Evolutionary conservation across 2,888 invertebrate genomes (phyloP).

Genomic region (Chouioia cunea): DNA sequence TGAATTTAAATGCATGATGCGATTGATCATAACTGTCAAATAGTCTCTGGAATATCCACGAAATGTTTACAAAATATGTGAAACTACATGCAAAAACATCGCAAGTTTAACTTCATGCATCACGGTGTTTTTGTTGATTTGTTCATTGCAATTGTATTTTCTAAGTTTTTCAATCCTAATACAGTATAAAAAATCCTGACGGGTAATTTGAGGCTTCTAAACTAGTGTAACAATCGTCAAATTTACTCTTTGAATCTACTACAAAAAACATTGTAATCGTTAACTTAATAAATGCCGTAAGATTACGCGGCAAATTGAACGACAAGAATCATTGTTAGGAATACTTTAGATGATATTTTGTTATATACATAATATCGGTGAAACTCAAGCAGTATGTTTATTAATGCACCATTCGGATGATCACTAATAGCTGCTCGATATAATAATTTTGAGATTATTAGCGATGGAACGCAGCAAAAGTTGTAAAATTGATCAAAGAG

Average conservation of each 20-base stretch:
- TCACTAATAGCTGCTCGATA: no score
- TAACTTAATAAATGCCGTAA: background rate
- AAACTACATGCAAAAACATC: slow-evolving; percentile 46
- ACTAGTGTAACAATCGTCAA: slow-evolving; percentile 13
- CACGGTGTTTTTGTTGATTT: slow-evolving; percentile 27
- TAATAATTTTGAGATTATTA: background rate
- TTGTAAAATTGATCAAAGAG: slow-evolving; percentile 33
- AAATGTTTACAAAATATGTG: slow-evolving; percentile 25
- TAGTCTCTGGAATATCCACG: slow-evolving; percentile 12
- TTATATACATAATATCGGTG: no score
- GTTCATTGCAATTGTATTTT: slow-evolving; percentile 22
- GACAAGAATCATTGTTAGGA: background rate
- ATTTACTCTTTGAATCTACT: slow-evolving; percentile 37
- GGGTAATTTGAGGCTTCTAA: no score
- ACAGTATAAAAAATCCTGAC: no score
- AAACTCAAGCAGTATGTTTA: no score
- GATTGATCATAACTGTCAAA: slow-evolving; percentile 15
- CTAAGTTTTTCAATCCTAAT: background rate
- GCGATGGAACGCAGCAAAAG: background rate
- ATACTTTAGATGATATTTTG: background rate
- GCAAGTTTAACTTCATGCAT: slow-evolving; percentile 37
- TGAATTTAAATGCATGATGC: slow-evolving; percentile 12
- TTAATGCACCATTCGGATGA: no score
- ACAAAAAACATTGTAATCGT: background rate
- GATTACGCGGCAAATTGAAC: background rate